Percentiles rank a stretch among this genome's conserved stretches.
phyloP scores from a whole-genome alignment of 2,888 invertebrate genomes.

The Gandaritis pyraliata region DNA sequence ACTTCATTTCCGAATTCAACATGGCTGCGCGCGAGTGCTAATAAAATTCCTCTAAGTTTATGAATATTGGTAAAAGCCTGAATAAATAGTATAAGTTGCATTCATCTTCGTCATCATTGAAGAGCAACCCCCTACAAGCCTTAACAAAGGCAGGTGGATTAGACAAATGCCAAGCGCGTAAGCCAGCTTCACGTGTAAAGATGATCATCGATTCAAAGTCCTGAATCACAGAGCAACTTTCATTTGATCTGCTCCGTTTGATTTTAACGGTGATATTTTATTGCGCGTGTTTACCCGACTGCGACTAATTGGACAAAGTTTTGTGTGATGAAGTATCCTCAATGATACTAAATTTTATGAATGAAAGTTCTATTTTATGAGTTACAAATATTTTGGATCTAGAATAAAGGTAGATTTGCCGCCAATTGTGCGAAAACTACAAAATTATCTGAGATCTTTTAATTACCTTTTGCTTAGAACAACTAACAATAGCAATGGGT shows the following conservation, averaged over 20 bases:
- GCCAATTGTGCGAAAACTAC: not conserved
- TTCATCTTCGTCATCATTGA: too few relatives aligned
- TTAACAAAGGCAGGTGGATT: too few relatives aligned
- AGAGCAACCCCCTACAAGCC: too few relatives aligned
- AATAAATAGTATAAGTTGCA: too few relatives aligned
- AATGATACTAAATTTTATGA: slow-evolving; percentile 22
- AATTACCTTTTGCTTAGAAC: too few relatives aligned
- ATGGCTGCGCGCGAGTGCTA: too few relatives aligned
- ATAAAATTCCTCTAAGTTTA: too few relatives aligned
- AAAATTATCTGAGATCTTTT: too few relatives aligned
- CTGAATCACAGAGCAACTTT: slow-evolving; percentile 46
- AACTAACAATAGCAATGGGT: too few relatives aligned
- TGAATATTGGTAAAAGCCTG: too few relatives aligned
- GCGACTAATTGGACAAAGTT: slow-evolving; percentile 43
- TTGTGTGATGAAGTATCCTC: slow-evolving; percentile 28
- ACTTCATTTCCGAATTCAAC: too few relatives aligned
- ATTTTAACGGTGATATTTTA: slow-evolving; percentile 66
- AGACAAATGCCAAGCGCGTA: slow-evolving; percentile 6
- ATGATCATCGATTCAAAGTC: slow-evolving; percentile 43
- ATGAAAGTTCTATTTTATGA: slow-evolving; percentile 23
- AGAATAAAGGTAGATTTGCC: not conserved
- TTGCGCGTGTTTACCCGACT: slow-evolving; percentile 44
- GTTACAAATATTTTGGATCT: slow-evolving; percentile 23
- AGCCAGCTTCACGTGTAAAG: slow-evolving; percentile 9
- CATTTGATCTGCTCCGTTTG: slow-evolving; percentile 69